Evolutionary conservation across 2,797 vertebrate genomes (phyloP).

Genomic region (Mormyrus proboscirostris): DNA sequence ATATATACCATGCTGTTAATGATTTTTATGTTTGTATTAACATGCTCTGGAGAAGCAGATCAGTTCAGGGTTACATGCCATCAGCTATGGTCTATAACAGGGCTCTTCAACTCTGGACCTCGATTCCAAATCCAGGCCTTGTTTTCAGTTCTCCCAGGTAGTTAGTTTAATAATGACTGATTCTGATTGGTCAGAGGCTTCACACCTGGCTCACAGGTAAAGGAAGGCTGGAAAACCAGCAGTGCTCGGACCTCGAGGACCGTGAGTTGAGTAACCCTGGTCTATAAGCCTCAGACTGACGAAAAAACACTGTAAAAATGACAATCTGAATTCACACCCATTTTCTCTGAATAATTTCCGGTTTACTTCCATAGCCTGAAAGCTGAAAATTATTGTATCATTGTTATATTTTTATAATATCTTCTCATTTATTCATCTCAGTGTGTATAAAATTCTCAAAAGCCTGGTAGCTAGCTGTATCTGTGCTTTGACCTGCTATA

Average conservation of each 20-base stretch:
- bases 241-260: too few relatives aligned
- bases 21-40: background rate
- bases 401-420: background rate
- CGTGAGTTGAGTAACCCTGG: too few relatives aligned
- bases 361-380: background rate
- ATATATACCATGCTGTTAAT: background rate
- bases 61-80: background rate
- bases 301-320: background rate
- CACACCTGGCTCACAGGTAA: too few relatives aligned
- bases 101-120: too few relatives aligned
- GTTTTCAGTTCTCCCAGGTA: too few relatives aligned
- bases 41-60: background rate
- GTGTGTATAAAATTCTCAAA: background rate
- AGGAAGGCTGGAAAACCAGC: too few relatives aligned
- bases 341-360: background rate
- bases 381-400: background rate
- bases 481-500: background rate
- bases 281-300: background rate
- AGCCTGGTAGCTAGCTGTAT: background rate
- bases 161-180: too few relatives aligned
- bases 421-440: background rate
- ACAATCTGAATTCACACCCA: background rate
- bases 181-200: too few relatives aligned
- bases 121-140: too few relatives aligned
- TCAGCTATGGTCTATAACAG: background rate